Evolutionary conservation across 2,888 invertebrate species (phyloP).

Genomic region (Chrysina gloriosa): DNA sequence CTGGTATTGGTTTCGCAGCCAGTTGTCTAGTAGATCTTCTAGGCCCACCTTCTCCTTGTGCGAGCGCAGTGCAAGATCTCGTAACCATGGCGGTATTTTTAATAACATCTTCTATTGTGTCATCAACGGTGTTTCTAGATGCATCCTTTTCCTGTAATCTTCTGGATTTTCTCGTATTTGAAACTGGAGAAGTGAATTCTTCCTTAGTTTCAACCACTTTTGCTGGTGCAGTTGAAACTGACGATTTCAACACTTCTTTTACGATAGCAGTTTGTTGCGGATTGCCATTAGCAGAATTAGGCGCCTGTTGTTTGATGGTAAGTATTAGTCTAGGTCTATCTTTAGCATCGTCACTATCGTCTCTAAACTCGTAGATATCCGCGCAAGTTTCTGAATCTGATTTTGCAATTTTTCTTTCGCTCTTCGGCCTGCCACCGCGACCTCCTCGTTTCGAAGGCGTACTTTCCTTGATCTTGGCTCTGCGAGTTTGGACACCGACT

Average conservation of each 20-base stretch:
- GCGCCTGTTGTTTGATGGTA: conserved; percentile 81
- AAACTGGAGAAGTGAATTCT: conserved; percentile 73
- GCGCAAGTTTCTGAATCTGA: conserved; percentile 72
- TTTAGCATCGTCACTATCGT: conserved; percentile 84
- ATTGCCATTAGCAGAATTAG: conserved; percentile 55
- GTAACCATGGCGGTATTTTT: conserved; percentile 71
- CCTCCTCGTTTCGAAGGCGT: conserved; percentile 60
- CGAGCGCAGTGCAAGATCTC: conserved; percentile 60
- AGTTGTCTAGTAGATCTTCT: conserved; percentile 71
- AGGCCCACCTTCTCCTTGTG: conserved; percentile 62
- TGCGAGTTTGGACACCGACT: conserved; percentile 70
- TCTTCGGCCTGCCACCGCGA: conserved; percentile 66
- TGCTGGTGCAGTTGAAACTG: conserved; percentile 10
- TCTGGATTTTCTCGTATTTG: conserved; percentile 83
- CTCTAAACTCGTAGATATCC: conserved; percentile 91
- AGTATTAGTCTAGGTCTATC: conserved; percentile 80
- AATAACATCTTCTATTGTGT: conserved; percentile 90
- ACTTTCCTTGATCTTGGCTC: conserved; percentile 61
- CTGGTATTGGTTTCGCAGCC: conserved; percentile 55
- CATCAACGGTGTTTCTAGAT: conserved; percentile 83
- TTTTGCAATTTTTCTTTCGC: conserved; percentile 69
- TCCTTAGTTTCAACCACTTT: conserved; percentile 59
- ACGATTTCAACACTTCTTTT: conserved; percentile 60
- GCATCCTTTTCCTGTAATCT: conserved; percentile 83
- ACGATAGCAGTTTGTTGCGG: conserved; percentile 60